Conservation (phyloP, 1,140 invertebrate species). For the Pseudachorutes palmiensis region DNA sequence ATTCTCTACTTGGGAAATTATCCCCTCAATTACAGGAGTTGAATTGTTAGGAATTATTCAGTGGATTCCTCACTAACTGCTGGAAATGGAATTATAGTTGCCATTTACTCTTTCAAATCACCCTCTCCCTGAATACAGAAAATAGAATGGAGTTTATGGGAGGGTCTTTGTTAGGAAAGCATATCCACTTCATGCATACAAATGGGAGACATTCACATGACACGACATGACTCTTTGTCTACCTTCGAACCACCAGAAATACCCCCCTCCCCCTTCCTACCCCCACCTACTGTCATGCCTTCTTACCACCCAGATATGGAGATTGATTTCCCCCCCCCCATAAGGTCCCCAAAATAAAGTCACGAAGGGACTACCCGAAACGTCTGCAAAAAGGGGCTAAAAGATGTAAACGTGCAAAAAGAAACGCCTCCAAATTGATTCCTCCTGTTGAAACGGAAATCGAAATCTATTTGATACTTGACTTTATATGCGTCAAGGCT, state of each 20-base stretch:
- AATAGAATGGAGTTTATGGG: slow-evolving; percentile 5
- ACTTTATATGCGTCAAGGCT: not conserved
- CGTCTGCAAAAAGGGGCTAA: too few species aligned
- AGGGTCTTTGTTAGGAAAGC: slow-evolving; percentile 13
- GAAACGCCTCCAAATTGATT: not conserved
- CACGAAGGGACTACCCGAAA: too few species aligned
- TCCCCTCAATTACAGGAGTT: not conserved
- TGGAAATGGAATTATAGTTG: not conserved
- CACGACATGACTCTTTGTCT: not conserved
- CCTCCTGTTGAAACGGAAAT: not conserved
- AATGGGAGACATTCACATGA: not conserved
- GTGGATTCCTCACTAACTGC: not conserved
- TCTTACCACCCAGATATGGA: not conserved
- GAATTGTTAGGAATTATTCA: not conserved
- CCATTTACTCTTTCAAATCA: not conserved
- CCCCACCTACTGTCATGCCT: not conserved
- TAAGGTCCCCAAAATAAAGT: not conserved
- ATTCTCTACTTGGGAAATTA: not conserved
- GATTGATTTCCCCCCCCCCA: not conserved
- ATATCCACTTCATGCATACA: slow-evolving; percentile 12
- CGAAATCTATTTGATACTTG: not conserved
- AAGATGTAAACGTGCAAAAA: too few species aligned
- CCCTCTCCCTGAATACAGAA: slow-evolving; percentile 1
- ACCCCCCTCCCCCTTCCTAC: not conserved
- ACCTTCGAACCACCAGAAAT: not conserved